These are phyloP conservation scores for Aphaenogaster floridana DNA, from an alignment of 1,140 invertebrate genomes.

Conservation along the genomic window DNA sequence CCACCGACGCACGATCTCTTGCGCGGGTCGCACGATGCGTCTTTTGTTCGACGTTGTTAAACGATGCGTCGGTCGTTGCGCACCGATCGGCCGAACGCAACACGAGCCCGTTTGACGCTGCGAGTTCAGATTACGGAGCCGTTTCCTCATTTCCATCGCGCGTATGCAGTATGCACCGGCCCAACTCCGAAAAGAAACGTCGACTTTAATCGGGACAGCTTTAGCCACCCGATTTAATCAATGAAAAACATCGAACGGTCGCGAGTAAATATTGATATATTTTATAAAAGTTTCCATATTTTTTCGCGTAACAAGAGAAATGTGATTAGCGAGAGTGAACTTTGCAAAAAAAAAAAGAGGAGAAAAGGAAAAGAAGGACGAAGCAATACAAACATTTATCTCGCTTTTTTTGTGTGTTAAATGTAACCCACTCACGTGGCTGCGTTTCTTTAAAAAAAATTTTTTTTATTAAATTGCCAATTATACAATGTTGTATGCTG, in stretches of 20 bases:
- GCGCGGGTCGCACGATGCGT: conserved; percentile 4
- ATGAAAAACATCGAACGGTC: background rate
- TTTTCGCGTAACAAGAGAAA: background rate
- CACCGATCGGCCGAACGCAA: conserved; percentile 10
- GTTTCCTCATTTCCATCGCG: conserved; percentile 1
- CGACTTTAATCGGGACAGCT: background rate
- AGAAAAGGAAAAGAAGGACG: background rate
- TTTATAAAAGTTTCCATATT: conserved; percentile 1
- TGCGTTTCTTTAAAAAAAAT: conserved; percentile 2
- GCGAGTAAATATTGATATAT: conserved; percentile 29
- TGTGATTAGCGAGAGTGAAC: background rate
- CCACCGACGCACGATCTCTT: conserved; percentile 47
- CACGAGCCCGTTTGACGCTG: conserved; percentile 8
- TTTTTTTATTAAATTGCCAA: conserved; percentile 3
- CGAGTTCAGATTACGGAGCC: conserved; percentile 24
- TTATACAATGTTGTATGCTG: background rate
- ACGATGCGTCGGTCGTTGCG: conserved; percentile 27
- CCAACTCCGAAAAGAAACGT: background rate
- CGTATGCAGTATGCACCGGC: background rate
- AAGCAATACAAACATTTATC: background rate
- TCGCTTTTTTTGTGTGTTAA: background rate
- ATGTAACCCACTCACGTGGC: background rate
- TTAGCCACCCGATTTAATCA: conserved; percentile 23
- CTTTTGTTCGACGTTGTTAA: conserved; percentile 62
- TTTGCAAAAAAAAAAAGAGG: background rate